Evolutionary conservation across 1,140 invertebrate species (phyloP).

Genomic region (Phocides pigmalion): DNA sequence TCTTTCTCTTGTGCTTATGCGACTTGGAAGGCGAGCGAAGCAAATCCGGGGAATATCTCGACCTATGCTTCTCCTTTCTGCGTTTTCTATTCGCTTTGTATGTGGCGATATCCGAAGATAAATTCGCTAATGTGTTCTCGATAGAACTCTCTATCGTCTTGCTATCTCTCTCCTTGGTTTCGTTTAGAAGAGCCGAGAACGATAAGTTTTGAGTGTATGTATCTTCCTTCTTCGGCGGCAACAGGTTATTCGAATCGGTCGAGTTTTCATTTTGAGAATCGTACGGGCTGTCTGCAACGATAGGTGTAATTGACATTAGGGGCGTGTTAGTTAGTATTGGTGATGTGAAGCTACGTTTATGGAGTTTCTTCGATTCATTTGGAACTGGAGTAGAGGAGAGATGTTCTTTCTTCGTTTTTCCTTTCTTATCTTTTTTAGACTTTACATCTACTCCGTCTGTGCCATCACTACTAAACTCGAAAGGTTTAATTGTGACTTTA

Average conservation of each 20-base stretch:
- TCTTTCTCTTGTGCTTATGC: constrained; percentile 89
- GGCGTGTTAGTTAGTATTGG: constrained; percentile 79
- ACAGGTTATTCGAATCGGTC: constrained; percentile 49
- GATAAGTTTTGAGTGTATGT: constrained; percentile 72
- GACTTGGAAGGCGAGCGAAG: constrained; percentile 85
- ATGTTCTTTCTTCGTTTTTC: constrained; percentile 68
- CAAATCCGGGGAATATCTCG: constrained; percentile 87
- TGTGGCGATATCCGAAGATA: constrained; percentile 74
- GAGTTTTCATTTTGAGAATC: constrained; percentile 75
- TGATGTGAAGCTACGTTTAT: constrained; percentile 79
- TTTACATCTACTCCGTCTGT: constrained; percentile 58
- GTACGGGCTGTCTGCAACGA: constrained; percentile 80
- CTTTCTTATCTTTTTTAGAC: constrained; percentile 61
- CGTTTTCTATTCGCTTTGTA: constrained; percentile 86
- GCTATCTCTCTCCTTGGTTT: constrained; percentile 68
- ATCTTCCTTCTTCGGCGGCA: constrained; percentile 57
- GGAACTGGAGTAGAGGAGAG: constrained; percentile 49
- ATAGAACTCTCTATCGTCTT: constrained; percentile 76
- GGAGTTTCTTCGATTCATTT: constrained; percentile 65
- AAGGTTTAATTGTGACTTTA: constrained; percentile 85
- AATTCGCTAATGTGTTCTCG: constrained; percentile 68
- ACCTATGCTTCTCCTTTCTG: constrained; percentile 88
- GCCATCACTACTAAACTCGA: constrained; percentile 77
- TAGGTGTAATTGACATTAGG: constrained; percentile 81
- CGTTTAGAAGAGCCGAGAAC: constrained; percentile 75